Conservation (phyloP, 1,140 invertebrate genomes). For the Caenorhabditis latens region DNA sequence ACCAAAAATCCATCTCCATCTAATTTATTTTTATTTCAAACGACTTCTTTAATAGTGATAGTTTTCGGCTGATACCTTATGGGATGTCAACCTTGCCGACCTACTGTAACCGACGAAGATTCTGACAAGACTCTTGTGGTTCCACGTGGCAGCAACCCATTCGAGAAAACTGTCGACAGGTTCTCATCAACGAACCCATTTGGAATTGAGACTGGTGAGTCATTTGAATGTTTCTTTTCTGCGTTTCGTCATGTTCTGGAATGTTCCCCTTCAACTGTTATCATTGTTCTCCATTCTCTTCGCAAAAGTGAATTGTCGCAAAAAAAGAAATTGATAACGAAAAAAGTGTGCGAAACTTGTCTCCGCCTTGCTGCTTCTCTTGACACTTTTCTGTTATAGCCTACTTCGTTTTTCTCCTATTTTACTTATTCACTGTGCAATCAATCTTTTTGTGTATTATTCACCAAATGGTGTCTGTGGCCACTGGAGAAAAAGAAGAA, state of each 20-base stretch:
- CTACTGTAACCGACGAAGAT: constrained; percentile 38
- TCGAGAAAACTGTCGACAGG: not conserved
- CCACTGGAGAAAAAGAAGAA: constrained; percentile 4
- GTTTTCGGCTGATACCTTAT: constrained; percentile 8
- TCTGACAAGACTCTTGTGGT: not conserved
- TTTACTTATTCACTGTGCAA: not conserved
- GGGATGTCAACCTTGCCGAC: constrained; percentile 36
- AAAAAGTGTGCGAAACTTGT: constrained; percentile 51
- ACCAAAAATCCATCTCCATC: too few species aligned
- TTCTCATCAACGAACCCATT: constrained; percentile 33
- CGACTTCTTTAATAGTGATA: not conserved
- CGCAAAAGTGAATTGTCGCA: constrained; percentile 46
- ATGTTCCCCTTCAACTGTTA: constrained; percentile 1
- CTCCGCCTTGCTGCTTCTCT: constrained; percentile 17
- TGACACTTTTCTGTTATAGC: constrained; percentile 1
- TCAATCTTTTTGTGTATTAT: not conserved
- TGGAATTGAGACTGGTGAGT: constrained; percentile 32
- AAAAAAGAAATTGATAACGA: constrained; percentile 16
- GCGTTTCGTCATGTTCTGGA: constrained; percentile 32
- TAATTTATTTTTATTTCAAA: too few species aligned
- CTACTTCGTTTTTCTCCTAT: not conserved
- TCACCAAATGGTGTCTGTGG: not conserved
- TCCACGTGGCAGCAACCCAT: not conserved
- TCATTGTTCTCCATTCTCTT: constrained; percentile 34
- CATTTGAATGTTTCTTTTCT: not conserved